phyloP scores from a whole-genome alignment of 2,888 invertebrate genomes.

The Apodemia duryi region DNA sequence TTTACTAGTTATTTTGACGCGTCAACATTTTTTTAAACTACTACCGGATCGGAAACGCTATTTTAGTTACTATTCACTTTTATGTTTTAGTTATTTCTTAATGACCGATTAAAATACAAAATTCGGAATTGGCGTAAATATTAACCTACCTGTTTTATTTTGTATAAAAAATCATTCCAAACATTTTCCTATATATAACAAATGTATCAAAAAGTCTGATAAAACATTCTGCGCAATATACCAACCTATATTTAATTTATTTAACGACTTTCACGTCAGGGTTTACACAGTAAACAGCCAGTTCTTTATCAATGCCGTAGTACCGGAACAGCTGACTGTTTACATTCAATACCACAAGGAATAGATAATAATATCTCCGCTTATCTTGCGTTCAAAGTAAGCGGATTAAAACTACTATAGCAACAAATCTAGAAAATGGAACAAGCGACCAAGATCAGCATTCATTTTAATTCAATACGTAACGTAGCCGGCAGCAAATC shows the following conservation, averaged over 20 bases:
- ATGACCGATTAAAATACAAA: too few relatives aligned
- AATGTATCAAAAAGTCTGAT: too few relatives aligned
- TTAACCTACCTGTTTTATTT: too few relatives aligned
- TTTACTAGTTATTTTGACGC: too few relatives aligned
- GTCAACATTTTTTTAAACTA: too few relatives aligned
- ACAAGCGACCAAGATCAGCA: constrained; percentile 46
- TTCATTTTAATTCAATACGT: constrained; percentile 56
- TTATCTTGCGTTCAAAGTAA: constrained; percentile 30
- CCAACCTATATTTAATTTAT: not conserved
- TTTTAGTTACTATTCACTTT: too few relatives aligned
- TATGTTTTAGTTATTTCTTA: too few relatives aligned
- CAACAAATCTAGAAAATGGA: constrained; percentile 44
- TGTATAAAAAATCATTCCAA: not conserved
- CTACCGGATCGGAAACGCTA: too few relatives aligned
- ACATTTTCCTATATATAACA: too few relatives aligned
- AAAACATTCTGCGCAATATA: too few relatives aligned
- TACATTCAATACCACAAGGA: constrained; percentile 13
- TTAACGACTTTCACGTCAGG: not conserved
- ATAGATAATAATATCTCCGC: constrained; percentile 17
- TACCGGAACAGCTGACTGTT: constrained; percentile 12
- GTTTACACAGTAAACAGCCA: not conserved
- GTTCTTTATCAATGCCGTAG: not conserved
- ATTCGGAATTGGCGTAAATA: too few relatives aligned
- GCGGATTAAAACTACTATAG: constrained; percentile 31
- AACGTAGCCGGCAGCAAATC: constrained; percentile 41